Base-by-base conservation (phyloP, 2,888 invertebrate genomes). In the Atherix ibis region DNA sequence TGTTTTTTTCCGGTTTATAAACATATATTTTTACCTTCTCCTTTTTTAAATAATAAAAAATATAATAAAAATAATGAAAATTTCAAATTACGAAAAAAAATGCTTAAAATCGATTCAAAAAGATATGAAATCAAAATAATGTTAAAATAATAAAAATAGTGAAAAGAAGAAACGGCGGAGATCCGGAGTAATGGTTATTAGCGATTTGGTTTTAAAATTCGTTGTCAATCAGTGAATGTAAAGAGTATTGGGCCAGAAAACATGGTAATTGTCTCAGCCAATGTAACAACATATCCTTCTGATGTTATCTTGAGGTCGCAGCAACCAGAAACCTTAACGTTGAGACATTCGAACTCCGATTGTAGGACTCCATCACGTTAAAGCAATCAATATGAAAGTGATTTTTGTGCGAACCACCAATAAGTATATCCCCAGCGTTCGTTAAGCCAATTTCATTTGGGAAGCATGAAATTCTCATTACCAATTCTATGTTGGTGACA, bases 261-360 rank as follows among this genome's bases (percentile, higher is more conserved):
- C 94, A 65, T 94, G 91, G 66, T 95, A 92, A 69, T 95, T 95
- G 70, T 94, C 71, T 95, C 94, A 60, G 94, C 94, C 66, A 95
- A 67, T 45, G 94, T 89, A 48, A 89, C 87, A 50, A 94, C 84
- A 64, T 88, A 91, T 48, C 94, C 94, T 64, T 94, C 92, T 14
- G 88, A 85, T 37, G 94, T 94, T 53, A 95, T 91, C 69, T 94
- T 94, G 55, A 95, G 70, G 43, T 94, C 94, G 62, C 94, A 95
- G 70, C 94, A 95, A 54, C 94, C 85, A 45, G 92, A 92, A 44
- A 95, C 94, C 77, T 95, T 94, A 40, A 94, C 91, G 56, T 92
- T 88, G 34, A 94, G 94, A 63, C 94, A 95, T 64, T 94, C 92
- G 58, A 92, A 94, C 63, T 94, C 92, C 0, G 84, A 82, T 54